A percentile compares a stretch with the other conserved stretches of the same genome.
These are phyloP conservation scores for Tenthredo scrophulariae DNA, from an alignment of 2,888 invertebrate species.

Conservation along the genomic window DNA sequence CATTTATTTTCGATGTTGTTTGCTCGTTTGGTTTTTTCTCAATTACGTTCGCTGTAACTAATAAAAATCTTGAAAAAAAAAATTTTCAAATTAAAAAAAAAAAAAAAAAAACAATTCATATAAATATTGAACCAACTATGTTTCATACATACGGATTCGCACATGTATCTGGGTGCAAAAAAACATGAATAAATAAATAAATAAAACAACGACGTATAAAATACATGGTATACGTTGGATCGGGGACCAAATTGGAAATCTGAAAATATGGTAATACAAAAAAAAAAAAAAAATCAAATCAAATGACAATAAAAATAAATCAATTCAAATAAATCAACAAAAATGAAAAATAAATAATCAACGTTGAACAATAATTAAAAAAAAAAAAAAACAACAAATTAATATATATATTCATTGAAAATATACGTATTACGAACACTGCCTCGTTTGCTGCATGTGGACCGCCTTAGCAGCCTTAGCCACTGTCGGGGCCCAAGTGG, in stretches of 20 bases:
- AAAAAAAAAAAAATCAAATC: neutral
- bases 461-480: slow-evolving; percentile 80
- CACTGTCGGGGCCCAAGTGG: slow-evolving; percentile 83
- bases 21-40: neutral
- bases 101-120: neutral
- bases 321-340: neutral
- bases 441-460: slow-evolving; percentile 82
- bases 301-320: neutral
- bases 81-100: too few species aligned
- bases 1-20: neutral
- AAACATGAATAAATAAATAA: neutral
- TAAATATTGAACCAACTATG: neutral
- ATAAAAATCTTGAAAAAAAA: neutral
- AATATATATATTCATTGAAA: slow-evolving; percentile 51
- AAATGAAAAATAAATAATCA: slow-evolving; percentile 11
- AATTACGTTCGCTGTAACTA: neutral
- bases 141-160: neutral
- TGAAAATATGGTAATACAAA: neutral
- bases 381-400: slow-evolving; percentile 9
- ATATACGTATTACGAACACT: slow-evolving; percentile 74
- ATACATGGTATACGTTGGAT: slow-evolving; percentile 57
- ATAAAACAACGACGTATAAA: slow-evolving; percentile 51
- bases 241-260: neutral
- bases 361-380: slow-evolving; percentile 6
- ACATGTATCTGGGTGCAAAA: neutral